These are phyloP conservation scores for Montifringilla adamsi DNA, from an alignment of 2,113 vertebrate genomes.

Conservation along the genomic window DNA sequence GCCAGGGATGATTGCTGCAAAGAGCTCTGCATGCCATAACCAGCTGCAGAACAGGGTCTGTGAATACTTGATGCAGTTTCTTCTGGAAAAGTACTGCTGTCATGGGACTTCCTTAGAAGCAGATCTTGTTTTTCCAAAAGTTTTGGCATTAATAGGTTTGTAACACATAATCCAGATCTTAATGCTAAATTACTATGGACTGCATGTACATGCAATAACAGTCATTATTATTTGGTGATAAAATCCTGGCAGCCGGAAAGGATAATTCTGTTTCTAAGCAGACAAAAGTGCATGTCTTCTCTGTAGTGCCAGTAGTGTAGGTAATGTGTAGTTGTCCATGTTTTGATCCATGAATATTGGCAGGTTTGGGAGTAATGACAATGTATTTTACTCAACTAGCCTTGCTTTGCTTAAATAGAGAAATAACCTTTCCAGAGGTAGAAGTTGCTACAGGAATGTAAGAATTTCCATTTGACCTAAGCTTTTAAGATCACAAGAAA, in stretches of 20 bases:
- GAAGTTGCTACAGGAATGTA: not conserved
- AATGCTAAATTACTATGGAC: not conserved
- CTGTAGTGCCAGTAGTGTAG: not conserved
- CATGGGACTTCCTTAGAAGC: not conserved
- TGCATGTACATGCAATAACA: not conserved
- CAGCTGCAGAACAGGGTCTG: not conserved
- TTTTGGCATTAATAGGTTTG: not conserved
- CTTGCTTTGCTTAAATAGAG: not conserved
- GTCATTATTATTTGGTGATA: not conserved
- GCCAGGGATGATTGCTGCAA: not conserved
- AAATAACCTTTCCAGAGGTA: not conserved
- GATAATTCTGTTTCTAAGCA: not conserved
- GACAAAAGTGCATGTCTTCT: not conserved
- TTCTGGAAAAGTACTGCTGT: not conserved
- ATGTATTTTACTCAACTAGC: not conserved
- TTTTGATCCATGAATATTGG: not conserved
- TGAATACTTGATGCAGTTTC: accelerated
- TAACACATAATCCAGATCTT: not conserved
- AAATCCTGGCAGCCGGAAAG: not conserved
- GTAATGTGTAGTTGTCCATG: not conserved
- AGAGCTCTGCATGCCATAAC: not conserved
- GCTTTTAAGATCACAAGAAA: not conserved
- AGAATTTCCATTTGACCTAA: not conserved
- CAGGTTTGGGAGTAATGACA: not conserved
- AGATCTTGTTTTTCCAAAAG: not conserved